Evolutionary conservation across 2,113 vertebrate genomes (phyloP).

Genomic region (Geococcyx californianus): DNA sequence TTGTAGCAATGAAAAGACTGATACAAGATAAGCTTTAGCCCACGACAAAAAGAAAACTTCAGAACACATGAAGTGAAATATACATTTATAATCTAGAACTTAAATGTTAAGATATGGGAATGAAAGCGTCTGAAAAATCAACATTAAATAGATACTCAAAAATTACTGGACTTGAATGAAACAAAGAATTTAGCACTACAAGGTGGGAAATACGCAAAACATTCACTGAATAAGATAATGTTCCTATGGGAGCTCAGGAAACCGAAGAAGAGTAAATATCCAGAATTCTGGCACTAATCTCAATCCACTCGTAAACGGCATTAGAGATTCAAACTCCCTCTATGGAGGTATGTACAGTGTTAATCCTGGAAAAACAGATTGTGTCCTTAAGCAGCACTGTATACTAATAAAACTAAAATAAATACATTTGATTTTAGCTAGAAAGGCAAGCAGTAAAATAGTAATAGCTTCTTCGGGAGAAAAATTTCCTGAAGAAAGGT

Average conservation of each 20-base stretch:
- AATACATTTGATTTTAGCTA: conserved; percentile 37
- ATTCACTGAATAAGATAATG: neutral
- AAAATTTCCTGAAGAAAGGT: neutral
- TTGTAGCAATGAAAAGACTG: neutral
- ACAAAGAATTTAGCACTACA: neutral
- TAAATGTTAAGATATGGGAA: neutral
- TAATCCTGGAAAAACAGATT: conserved; percentile 60
- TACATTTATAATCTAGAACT: neutral
- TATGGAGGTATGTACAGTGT: neutral
- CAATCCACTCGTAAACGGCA: neutral
- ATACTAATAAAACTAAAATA: conserved; percentile 41
- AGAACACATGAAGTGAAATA: neutral
- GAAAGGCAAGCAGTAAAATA: neutral
- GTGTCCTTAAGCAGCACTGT: conserved; percentile 31
- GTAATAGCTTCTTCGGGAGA: neutral
- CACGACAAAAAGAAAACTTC: neutral
- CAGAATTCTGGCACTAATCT: conserved; percentile 21
- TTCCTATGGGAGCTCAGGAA: neutral
- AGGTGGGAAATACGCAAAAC: neutral
- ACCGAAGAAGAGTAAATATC: neutral
- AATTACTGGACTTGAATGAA: neutral
- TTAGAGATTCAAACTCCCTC: conserved; percentile 3
- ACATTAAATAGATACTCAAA: neutral
- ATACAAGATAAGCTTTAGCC: neutral
- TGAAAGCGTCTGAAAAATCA: neutral